phyloP scores from a whole-genome alignment of 2,797 vertebrate species.

The Iguana delicatissima region DNA sequence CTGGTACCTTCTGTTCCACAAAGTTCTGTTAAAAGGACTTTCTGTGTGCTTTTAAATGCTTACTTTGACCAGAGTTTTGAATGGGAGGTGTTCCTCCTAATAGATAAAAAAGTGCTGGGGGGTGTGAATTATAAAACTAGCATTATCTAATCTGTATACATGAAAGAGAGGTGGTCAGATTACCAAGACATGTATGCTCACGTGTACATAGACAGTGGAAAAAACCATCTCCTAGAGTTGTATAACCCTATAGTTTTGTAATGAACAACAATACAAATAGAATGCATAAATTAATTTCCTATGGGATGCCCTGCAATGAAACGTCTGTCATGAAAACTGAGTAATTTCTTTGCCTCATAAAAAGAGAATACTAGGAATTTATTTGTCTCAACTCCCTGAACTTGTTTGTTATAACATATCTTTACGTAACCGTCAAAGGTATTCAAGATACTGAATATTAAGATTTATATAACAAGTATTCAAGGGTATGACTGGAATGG shows the following conservation, averaged over 20 bases:
- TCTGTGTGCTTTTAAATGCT: conserved; percentile 70
- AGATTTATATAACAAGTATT: background rate
- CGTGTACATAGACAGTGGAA: background rate
- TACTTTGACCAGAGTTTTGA: conserved; percentile 33
- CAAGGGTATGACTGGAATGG: background rate
- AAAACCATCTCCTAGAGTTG: conserved; percentile 45
- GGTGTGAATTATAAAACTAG: conserved; percentile 62
- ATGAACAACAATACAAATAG: conserved; percentile 42
- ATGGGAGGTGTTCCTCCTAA: conserved; percentile 47
- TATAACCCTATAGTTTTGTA: conserved; percentile 71
- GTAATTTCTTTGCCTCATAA: conserved; percentile 36
- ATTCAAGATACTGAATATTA: background rate
- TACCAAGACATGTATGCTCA: conserved; percentile 50
- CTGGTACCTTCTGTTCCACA: conserved; percentile 29
- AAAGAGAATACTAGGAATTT: background rate
- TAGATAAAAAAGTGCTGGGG: background rate
- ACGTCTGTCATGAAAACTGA: conserved; percentile 62
- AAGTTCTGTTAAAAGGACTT: background rate
- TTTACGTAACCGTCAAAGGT: background rate
- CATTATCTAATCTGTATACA: conserved; percentile 65
- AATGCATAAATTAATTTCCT: conserved; percentile 22
- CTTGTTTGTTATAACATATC: background rate
- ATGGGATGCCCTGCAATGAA: conserved; percentile 64
- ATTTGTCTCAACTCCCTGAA: conserved; percentile 33
- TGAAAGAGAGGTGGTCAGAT: conserved; percentile 13